These are phyloP conservation scores for Rhopilema esculentum DNA, from an alignment of 30 jellyfish, hydroid and myxozoan genomes.

Conservation along the genomic window DNA sequence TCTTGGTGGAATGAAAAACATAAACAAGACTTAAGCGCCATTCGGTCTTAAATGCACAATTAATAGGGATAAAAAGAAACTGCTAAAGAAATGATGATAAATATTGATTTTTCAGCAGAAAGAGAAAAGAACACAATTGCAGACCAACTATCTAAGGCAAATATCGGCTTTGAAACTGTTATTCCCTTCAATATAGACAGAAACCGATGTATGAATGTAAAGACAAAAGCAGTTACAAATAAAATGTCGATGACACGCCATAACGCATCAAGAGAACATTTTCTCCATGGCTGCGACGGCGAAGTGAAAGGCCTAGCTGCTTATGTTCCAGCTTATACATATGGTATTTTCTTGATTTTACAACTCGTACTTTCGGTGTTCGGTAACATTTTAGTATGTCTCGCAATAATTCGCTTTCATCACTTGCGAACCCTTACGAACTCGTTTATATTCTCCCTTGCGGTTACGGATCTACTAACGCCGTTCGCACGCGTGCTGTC, in stretches of 20 bases:
- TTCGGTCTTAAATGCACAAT: neutral
- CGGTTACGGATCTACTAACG: conserved; percentile 78
- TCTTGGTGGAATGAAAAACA: neutral
- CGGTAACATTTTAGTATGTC: conserved; percentile 82
- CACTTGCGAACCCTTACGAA: conserved; percentile 77
- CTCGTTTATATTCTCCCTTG: conserved; percentile 79
- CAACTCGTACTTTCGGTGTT: conserved; percentile 61
- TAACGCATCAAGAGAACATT: neutral
- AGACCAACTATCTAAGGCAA: neutral
- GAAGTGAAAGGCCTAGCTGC: conserved; percentile 61
- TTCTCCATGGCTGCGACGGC: conserved; percentile 89
- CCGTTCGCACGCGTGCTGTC: conserved; percentile 78
- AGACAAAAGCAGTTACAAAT: neutral
- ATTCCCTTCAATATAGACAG: neutral
- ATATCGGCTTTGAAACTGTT: neutral
- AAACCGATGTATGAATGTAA: neutral
- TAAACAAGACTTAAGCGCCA: neutral
- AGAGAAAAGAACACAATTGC: neutral
- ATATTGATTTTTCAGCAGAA: neutral
- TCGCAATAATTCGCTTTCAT: conserved; percentile 70
- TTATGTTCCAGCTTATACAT: conserved; percentile 37
- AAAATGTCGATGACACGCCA: neutral
- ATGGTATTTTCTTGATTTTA: conserved; percentile 47
- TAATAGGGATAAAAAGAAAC: neutral
- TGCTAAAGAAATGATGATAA: neutral